Percentiles rank a stretch among this genome's conserved stretches.
Conservation (phyloP, 2,888 invertebrate species). For the Hemithea aestivaria region DNA sequence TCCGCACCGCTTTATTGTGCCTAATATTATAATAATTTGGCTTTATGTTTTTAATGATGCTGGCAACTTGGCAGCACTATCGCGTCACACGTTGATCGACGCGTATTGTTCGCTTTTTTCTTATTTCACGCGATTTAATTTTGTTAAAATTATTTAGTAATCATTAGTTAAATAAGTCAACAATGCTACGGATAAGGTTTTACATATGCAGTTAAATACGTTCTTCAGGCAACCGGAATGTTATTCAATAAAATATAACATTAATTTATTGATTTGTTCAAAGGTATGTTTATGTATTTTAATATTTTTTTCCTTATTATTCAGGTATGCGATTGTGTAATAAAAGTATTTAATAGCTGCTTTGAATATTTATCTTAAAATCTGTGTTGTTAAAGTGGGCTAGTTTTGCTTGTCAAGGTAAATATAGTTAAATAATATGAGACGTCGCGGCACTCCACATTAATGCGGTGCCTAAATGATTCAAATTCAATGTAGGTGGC, state of each 20-base stretch:
- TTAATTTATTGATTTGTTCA: conserved; percentile 15
- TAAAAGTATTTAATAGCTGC: neutral
- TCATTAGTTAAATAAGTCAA: no score
- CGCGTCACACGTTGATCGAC: no score
- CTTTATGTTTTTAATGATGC: no score
- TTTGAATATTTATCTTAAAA: conserved; percentile 1
- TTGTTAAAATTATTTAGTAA: no score
- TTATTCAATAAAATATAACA: neutral
- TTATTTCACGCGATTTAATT: no score
- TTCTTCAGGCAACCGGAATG: neutral
- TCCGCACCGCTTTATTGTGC: no score
- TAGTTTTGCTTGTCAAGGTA: neutral
- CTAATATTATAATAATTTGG: no score
- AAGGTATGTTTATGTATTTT: conserved; percentile 14
- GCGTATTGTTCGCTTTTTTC: no score
- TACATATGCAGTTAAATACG: neutral
- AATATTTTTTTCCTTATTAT: conserved; percentile 11
- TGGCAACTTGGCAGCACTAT: no score
- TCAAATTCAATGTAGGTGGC: neutral
- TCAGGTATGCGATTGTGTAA: neutral
- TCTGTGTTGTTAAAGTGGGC: conserved; percentile 6
- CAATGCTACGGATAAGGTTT: no score
- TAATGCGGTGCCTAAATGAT: conserved; percentile 1
- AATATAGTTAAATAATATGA: neutral
- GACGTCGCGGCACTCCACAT: neutral